Evolutionary conservation across 2,113 vertebrate species (phyloP).

Genomic region (Vimba vimba): DNA sequence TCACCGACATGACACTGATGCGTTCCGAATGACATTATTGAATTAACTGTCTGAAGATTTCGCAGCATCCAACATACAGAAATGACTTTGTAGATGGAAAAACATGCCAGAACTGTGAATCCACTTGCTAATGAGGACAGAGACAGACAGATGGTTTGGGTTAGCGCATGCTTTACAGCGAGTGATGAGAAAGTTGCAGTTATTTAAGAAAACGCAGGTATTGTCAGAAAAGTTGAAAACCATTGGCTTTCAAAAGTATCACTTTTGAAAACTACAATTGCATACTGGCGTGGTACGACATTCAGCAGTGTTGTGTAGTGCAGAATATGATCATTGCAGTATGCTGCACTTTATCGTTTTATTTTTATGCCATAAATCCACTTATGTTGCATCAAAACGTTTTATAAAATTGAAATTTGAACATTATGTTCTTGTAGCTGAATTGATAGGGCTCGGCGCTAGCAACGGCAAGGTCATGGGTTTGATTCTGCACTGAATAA

Average conservation of each 20-base stretch:
- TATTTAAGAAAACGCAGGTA: not conserved
- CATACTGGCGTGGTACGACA: not conserved
- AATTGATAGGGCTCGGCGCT: not conserved
- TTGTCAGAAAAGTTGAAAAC: not conserved
- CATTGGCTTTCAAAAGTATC: not conserved
- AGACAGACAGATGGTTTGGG: conserved; percentile 9
- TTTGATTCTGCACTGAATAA: not conserved
- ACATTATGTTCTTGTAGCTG: not conserved
- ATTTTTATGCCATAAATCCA: not conserved
- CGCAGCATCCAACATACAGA: not conserved
- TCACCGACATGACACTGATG: not conserved
- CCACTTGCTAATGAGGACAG: conserved; percentile 14
- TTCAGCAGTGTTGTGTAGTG: not conserved
- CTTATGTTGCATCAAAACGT: not conserved
- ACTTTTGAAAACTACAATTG: not conserved
- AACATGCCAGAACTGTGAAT: conserved; percentile 21
- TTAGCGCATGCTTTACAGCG: not conserved
- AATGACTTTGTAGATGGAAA: not conserved
- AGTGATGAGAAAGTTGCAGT: not conserved
- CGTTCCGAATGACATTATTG: not conserved
- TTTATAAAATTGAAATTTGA: not conserved
- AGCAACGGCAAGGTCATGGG: not conserved
- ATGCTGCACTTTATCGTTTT: not conserved
- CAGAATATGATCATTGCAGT: not conserved
- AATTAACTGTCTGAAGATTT: not conserved